A percentile compares a stretch with the other conserved stretches of the same genome.
Evolutionary conservation across 2,888 invertebrate species (phyloP).

Genomic region (Yponomeuta malinellus): DNA sequence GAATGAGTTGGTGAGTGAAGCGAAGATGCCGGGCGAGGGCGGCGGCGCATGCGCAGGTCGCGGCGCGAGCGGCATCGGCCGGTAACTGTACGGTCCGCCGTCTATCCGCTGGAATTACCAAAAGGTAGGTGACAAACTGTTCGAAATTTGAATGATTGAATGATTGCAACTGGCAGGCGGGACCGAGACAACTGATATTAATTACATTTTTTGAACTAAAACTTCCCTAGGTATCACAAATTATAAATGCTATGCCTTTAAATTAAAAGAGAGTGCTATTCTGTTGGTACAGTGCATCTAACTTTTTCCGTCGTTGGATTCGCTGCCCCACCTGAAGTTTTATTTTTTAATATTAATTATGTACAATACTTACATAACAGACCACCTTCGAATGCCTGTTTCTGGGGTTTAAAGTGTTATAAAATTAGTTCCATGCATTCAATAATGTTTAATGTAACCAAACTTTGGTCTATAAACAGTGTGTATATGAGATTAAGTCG

Average conservation of each 20-base stretch:
- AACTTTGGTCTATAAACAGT: background rate
- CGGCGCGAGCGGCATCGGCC: conserved; percentile 69
- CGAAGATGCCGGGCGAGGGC: conserved; percentile 78
- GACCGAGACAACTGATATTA: no score
- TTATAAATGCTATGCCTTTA: no score
- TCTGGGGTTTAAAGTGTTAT: background rate
- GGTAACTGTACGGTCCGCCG: conserved; percentile 78
- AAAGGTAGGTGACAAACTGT: background rate
- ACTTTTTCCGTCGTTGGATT: no score
- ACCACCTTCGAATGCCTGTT: background rate
- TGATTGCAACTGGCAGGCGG: no score
- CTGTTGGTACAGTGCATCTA: no score
- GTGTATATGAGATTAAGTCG: background rate
- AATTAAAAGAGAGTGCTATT: no score
- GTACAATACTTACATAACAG: conserved; percentile 5
- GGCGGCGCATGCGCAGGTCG: conserved; percentile 66
- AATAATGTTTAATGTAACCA: background rate
- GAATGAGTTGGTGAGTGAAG: conserved; percentile 85
- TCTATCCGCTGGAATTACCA: conserved; percentile 77
- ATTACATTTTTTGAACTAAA: background rate
- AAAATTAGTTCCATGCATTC: background rate
- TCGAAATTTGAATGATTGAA: background rate
- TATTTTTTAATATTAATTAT: background rate
- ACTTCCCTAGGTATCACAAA: no score
- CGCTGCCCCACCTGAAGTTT: no score